Percentiles rank a stretch among this genome's conserved stretches.
These are phyloP conservation scores for Hycleus cichorii DNA, from an alignment of 1,140 invertebrate species.

Conservation along the genomic window DNA sequence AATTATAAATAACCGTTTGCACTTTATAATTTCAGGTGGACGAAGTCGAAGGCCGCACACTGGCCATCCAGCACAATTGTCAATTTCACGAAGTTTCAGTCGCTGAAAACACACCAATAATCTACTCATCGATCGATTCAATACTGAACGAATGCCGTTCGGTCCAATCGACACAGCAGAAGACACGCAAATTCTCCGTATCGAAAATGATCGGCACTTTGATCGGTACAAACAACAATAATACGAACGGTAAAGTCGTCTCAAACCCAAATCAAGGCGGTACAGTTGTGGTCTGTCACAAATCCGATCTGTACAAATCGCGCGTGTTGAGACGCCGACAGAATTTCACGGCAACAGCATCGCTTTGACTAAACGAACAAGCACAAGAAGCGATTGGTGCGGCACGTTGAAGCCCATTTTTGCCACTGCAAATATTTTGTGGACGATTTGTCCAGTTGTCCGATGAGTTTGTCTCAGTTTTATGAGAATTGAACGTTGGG, in stretches of 20 bases:
- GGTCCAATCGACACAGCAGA: conserved; percentile 43
- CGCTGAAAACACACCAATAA: conserved; percentile 62
- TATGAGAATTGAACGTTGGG: conserved; percentile 17
- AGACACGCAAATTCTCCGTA: conserved; percentile 65
- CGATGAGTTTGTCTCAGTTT: conserved; percentile 20
- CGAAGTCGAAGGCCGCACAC: conserved; percentile 58
- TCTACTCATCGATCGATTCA: conserved; percentile 61
- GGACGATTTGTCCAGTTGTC: not conserved
- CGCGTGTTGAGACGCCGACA: conserved; percentile 48
- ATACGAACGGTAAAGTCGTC: conserved; percentile 35
- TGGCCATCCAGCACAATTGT: conserved; percentile 57
- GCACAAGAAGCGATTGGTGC: conserved; percentile 21
- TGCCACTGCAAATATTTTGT: not conserved
- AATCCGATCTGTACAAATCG: conserved; percentile 49
- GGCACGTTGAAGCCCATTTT: conserved; percentile 18
- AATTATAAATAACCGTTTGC: not conserved
- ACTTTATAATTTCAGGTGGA: conserved; percentile 49
- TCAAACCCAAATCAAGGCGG: conserved; percentile 42
- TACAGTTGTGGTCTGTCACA: conserved; percentile 50
- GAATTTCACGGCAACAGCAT: conserved; percentile 49
- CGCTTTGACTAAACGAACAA: conserved; percentile 45
- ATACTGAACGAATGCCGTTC: conserved; percentile 57
- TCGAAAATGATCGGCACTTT: conserved; percentile 72
- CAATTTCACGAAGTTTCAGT: conserved; percentile 70
- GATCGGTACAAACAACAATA: conserved; percentile 45